phyloP scores from a whole-genome alignment of 1,140 invertebrate species.

The Fopius arisanus region DNA sequence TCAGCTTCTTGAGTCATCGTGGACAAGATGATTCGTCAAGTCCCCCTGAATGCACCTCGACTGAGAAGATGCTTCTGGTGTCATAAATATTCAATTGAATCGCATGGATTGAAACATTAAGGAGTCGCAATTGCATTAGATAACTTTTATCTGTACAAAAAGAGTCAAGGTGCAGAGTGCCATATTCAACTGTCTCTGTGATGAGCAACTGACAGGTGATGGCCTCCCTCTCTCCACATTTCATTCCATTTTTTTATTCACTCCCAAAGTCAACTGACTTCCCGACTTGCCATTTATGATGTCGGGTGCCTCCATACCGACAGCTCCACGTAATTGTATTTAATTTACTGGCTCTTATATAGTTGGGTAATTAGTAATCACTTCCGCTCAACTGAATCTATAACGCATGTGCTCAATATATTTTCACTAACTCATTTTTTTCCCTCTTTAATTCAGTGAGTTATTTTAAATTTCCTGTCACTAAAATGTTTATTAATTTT shows the following conservation, averaged over 20 bases:
- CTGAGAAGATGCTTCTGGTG: background rate
- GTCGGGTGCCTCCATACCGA: background rate
- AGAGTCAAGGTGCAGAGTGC: background rate
- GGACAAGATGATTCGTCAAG: background rate
- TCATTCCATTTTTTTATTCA: background rate
- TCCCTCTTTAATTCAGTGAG: too few species aligned
- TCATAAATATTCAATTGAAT: background rate
- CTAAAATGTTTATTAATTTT: too few species aligned
- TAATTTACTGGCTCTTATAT: background rate
- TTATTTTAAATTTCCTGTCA: too few species aligned
- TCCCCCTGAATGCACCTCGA: background rate
- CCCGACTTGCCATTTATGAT: background rate
- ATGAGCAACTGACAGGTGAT: background rate
- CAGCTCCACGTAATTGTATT: conserved; percentile 23
- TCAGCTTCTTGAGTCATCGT: conserved; percentile 52
- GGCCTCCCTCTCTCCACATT: background rate
- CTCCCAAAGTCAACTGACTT: background rate
- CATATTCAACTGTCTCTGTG: background rate
- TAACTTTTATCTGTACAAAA: background rate
- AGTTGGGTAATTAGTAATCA: conserved; percentile 17
- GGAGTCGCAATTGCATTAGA: background rate
- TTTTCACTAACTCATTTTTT: too few species aligned
- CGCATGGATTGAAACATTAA: background rate
- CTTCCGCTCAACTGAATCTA: background rate
- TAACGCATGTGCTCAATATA: too few species aligned